Base-by-base conservation (phyloP, 2,797 vertebrate genomes). In the Tauraco hartlaubi region DNA sequence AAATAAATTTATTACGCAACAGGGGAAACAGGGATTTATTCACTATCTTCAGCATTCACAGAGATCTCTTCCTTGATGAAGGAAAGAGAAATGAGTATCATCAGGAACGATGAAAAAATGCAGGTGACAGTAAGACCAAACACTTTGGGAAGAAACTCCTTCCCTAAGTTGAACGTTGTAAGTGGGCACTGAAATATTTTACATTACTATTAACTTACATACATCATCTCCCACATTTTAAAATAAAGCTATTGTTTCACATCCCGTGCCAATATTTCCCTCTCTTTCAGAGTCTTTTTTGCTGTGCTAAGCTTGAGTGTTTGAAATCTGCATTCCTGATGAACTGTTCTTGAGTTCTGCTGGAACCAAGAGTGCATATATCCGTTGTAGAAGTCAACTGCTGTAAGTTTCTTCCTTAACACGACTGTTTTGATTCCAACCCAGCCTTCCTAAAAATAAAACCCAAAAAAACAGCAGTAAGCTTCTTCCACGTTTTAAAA, bases 311-410 rank as follows among this genome's bases (percentile, higher is more conserved):
- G 59, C 76, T 93, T 97, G 92, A 98, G 97, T 48, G 99, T 99
- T 81, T 98, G 94, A 96, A 99, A 99, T 81, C 92, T 96, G 85
- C 98, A 98, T 5, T 96, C 97, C 21, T 64, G 56, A 18, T 82
- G 90, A 55, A 95, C 88, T 7, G 9, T 28, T 2, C 35, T 58
- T 3, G 92, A 59, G 55, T 93, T 95, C 58, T 95, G 97, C 80
- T 97, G 96, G 94, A 98, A 74, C 72, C 96, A 98, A 20, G 96
- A 98, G 78, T 99, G 99, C 92, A 99, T 97, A 93, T 99, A 99
- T 17, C 99, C 99, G 2, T 99, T 99, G 91, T 99, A 99, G 97
- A 99, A 99, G 95, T 99, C 99, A n/a, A 97, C 67, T 21, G 99
- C 99, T 7, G 99, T 98, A 49, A 99, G 98, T 41, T 97, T 97